Conservation (phyloP, 2,113 vertebrate genomes). For the Tupaia tana region DNA sequence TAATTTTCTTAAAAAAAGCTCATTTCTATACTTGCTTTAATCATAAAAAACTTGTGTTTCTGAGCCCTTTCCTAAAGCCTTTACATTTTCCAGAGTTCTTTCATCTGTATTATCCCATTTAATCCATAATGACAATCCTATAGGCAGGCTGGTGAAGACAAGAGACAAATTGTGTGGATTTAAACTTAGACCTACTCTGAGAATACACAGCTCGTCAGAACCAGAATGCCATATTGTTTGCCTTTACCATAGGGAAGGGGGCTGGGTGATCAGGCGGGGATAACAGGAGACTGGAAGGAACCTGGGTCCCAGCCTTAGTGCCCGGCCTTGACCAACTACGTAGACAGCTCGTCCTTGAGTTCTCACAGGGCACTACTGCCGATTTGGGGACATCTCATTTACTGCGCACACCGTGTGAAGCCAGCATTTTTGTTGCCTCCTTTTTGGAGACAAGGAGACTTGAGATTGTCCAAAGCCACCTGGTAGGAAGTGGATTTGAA, state of each 20-base stretch:
- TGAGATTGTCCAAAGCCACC: background rate
- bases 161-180: background rate
- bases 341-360: background rate
- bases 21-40: conserved; percentile 20
- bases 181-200: conserved; percentile 1
- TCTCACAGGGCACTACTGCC: background rate
- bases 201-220: background rate
- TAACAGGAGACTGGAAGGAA: background rate
- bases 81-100: background rate
- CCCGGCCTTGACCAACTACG: background rate
- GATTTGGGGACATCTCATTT: background rate
- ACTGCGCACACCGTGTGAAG: background rate
- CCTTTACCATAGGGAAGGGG: background rate
- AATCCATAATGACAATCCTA: background rate
- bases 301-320: background rate
- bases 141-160: background rate
- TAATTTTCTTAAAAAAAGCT: background rate
- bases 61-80: conserved; percentile 2
- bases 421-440: conserved; percentile 5
- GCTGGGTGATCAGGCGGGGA: background rate
- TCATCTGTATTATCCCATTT: background rate
- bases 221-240: background rate
- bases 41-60: conserved; percentile 26
- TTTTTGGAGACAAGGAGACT: conserved; percentile 10
- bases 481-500: background rate